Evolutionary conservation across 2,888 invertebrate species (phyloP), one percentile per base, ranked within the genome.

Genomic region (Drosophila phalerata): DNA sequence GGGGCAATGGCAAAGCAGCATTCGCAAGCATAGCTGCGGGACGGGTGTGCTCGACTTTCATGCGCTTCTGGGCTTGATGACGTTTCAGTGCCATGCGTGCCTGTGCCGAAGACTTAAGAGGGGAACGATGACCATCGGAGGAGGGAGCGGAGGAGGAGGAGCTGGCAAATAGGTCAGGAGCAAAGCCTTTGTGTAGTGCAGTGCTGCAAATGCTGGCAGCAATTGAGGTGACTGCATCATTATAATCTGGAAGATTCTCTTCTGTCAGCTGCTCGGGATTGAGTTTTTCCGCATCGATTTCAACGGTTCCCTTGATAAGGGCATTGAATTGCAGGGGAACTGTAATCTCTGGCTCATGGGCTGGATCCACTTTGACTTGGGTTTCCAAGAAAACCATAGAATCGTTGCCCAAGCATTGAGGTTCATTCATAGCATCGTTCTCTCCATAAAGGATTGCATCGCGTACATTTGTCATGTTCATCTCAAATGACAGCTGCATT

Each of bases 161-260:
- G 15, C 9, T 19, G 5, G 9, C 1, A 0, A 47, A 6, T 40
- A 30, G 10, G 5, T 85, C 78, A 0, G 70, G 5, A 0, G 77
- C 63, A 25, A 91, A 88, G 0, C 89, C 86, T 17, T 69, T 73
- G 32, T 87, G 77, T 5, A 91, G 45, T 0, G 90, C 90, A 0
- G 85, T 80, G 37, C 89, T 90, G 68, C 91, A 91, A 2, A 91
- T 77, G 48, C 79, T 89, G 4, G 91, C 90, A 0, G 90, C 90
- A 47, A 91, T 70, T 0, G 90, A 76, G 3, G 90, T 90, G 0
- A 91, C 77, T n/a, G 76, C 70, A 9, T 91, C 90, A 52, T 90
- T 91, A 8, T 81, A 90, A 10, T 77, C 74, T 0, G 90, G 80
- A 17, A 85, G 56, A n/a, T 73, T 57, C 0, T 81, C 67, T 0